Evolutionary conservation across 2,113 vertebrate genomes (phyloP), one percentile per base, ranked within the genome.

Genomic region (Colius striatus): DNA sequence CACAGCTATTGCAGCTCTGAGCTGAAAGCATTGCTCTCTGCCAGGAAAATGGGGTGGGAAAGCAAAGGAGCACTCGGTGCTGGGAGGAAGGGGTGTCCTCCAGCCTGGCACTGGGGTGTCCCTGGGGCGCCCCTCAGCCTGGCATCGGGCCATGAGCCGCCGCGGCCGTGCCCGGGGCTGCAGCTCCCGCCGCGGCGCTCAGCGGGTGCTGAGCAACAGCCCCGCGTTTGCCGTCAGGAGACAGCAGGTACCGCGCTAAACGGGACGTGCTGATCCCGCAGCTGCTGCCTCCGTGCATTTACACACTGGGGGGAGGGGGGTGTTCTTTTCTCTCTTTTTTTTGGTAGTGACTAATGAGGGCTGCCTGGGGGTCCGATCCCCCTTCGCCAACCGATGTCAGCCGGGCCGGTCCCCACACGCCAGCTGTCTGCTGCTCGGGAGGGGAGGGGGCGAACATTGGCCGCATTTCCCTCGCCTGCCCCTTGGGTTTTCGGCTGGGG

Each of bases 301-400:
- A n/a, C 76, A 48, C 7, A 6, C 65, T 19, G 9, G 38, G 38
- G 38, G 38, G 38, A 41, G 38, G 38, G 38, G 38, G 38, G 55
- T 8, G 53, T 22, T 13, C 38, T 66, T 34, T 66, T 23, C 1
- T 3, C 5, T 32, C 12, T 53, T 21, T 29, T 27, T 70, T 73
- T n/a, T 62, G 22, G 45, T 62, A 54, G 76, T 90, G 89, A 89
- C 82, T 87, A 95, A 96, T 48, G 95, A 95, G 89, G 92, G 55
- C 6, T 84, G 92, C 95, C 96, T 57, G 87, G 60, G 81, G 94
- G 93, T 71, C 82, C 83, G 22, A 41, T 60, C 73, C 87, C 90
- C 89, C 19, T 73, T 38, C 1, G 9, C 89, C 92, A 5, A 5
- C 77, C 30, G 84, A 22, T 67, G 88, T 84, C 92, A 95, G 74